Evolutionary conservation across 2,888 invertebrate genomes (phyloP).

Genomic region (Liopterus haemorrhoidalis): DNA sequence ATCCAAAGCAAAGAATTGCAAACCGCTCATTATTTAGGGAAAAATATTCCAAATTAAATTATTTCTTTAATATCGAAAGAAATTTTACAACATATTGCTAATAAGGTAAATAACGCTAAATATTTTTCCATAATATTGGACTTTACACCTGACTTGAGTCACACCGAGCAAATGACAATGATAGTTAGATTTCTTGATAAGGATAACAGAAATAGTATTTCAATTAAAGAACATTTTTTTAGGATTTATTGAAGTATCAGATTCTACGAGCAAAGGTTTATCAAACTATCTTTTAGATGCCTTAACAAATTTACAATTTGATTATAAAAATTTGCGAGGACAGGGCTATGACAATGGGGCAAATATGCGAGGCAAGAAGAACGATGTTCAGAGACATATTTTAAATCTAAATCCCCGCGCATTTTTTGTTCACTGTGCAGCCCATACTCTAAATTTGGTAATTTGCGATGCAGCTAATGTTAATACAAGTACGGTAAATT

Average conservation of each 20-base stretch:
- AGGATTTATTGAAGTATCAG: constrained; percentile 1
- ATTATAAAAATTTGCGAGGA: constrained; percentile 10
- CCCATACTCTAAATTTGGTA: constrained; percentile 23
- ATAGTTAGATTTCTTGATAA: not conserved
- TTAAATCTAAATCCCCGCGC: constrained; percentile 17
- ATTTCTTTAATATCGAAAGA: constrained; percentile 9
- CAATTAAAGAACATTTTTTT: constrained; percentile 4
- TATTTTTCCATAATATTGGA: constrained; percentile 3
- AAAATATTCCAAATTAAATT: constrained; percentile 17
- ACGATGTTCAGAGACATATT: constrained; percentile 19
- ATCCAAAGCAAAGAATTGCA: not conserved
- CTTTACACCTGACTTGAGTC: constrained; percentile 3
- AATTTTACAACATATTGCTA: constrained; percentile 12
- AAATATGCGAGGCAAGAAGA: constrained; percentile 20
- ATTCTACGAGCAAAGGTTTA: constrained; percentile 15
- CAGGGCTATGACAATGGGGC: constrained; percentile 18
- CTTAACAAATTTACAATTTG: constrained; percentile 9
- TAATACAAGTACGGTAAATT: constrained; percentile 13
- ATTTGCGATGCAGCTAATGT: constrained; percentile 19
- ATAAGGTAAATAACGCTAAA: not conserved
- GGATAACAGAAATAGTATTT: constrained; percentile 2
- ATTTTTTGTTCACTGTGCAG: constrained; percentile 21
- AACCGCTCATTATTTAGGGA: constrained; percentile 5
- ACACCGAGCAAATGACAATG: constrained; percentile 1
- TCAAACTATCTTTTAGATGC: constrained; percentile 4